Evolutionary conservation across 2,888 invertebrate species (phyloP), one percentile per base, ranked within the genome.

Genomic region (Osedax fenrisi): DNA sequence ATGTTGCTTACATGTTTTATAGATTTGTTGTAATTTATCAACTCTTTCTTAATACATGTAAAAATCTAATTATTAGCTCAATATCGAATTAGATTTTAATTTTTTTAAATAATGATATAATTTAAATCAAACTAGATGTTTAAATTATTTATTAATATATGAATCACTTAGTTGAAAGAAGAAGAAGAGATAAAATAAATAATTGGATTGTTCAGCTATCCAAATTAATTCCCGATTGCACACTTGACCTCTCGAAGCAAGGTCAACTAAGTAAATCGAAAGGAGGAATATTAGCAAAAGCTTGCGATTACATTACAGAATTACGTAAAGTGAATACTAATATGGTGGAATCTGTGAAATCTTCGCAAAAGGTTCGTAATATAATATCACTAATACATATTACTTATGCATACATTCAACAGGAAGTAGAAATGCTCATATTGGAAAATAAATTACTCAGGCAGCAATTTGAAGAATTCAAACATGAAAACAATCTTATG

Each of bases 141-240:
- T n/a, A n/a, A n/a, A n/a, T n/a, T n/a, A n/a, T n/a, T n/a, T n/a
- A n/a, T n/a, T n/a, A n/a, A n/a, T n/a, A n/a, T n/a, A n/a, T n/a
- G n/a, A n/a, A n/a, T n/a, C n/a, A n/a, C 17, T 21, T 80, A 85
- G 94, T 96, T 1, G 95, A 96, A 84, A 88, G 95, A 80, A 87
- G 95, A 77, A 87, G 96, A 67, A 87, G 96, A 79, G 94, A 95
- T 83, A 96, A 95, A 87, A 96, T 96, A 78, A 96, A 96, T 84
- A 92, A 90, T 82, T 96, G 95, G 95, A 96, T 96, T 79, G 89
- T 91, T 72, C 92, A 92, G 84, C 86, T 96, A 75, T 92, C 93
- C 1, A 91, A 92, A 82, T 89, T 95, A 78, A 90, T 96, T 73
- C 94, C 94, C 0, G 90, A 90, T 76, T 89, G 88, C 81, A 86